A percentile compares a stretch with the other conserved stretches of the same genome.
phyloP scores from a whole-genome alignment of 2,797 vertebrate genomes.

The Siniperca scherzeri region DNA sequence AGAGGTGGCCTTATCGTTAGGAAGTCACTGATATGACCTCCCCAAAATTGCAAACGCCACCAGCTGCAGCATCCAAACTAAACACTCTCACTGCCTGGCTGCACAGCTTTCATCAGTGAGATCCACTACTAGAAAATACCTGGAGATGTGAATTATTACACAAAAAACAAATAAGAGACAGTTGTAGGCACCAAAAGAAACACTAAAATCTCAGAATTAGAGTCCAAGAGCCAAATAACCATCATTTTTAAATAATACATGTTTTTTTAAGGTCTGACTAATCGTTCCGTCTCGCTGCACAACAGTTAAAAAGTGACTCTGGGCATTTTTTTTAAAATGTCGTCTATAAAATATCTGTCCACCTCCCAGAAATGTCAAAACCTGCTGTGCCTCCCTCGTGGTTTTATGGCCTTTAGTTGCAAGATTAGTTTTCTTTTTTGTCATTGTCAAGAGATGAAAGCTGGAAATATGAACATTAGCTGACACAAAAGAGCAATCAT shows the following conservation, averaged over 20 bases:
- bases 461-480: slow-evolving; percentile 13
- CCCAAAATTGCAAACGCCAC: background rate
- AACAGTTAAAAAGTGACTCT: slow-evolving; percentile 8
- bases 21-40: slow-evolving; percentile 9
- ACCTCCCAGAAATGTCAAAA: slow-evolving; percentile 41
- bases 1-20: background rate
- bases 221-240: background rate
- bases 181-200: background rate
- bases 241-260: background rate
- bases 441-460: slow-evolving; percentile 18
- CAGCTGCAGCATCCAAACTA: slow-evolving; percentile 9
- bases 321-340: slow-evolving; percentile 21
- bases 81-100: background rate
- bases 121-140: background rate
- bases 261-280: background rate
- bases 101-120: background rate
- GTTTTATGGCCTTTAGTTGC: slow-evolving; percentile 54
- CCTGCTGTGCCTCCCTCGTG: slow-evolving; percentile 28
- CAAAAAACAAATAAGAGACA: background rate
- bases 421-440: slow-evolving; percentile 38
- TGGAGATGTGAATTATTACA: background rate
- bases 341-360: slow-evolving; percentile 14
- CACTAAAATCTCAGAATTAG: background rate
- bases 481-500: background rate
- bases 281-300: background rate